Base-by-base conservation (phyloP, 1,140 invertebrate genomes). In the Heliconius congener region DNA sequence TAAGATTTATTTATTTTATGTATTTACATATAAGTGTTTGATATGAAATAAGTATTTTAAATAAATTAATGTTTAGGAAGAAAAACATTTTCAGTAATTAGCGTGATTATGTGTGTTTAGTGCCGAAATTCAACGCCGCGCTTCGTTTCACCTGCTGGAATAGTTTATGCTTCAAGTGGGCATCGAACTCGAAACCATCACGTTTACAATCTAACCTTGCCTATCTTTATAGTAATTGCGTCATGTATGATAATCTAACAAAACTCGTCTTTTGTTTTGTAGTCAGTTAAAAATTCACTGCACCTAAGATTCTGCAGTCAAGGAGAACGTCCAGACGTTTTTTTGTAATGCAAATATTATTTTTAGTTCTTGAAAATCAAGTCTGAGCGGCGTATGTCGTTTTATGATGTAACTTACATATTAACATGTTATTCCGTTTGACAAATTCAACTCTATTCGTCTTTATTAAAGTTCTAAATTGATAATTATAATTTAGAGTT, bases 271-370 rank as follows among this genome's bases (percentile, higher is more conserved):
- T 66, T 66, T 66, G 23, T 66, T 27, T 27, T 66, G 23, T 30
- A 66, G 8, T 27, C 60, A 27, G 60, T 66, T 66, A 66, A 66
- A 60, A 77, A 37, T 8, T 6, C 30, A 57, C 8, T 55, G 13
- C 42, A 77, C 52, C 70, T 72, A 37, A 71, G 39, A 76, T 13
- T 18, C 70, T 76, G 74, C 66, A 50, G 60, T 66, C 39, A 16
- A 70, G 16, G 34, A 52, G 42, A 70, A 46, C 42, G 30, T 76
- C 39, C 60, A 23, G 39, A 37, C 37, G 39, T 76, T 70, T 83
- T 79, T 81, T 79, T 81, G 77, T 77, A 80, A 82, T 82, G 81
- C 81, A 83, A 83, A 83, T 83, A 71, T 77, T 71, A 74, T 81
- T 83, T 82, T 81, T 81, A 79, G 34, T 79, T 81, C 72, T 79